Conservation (phyloP, 2,797 vertebrate genomes). For the Karalla daura region DNA sequence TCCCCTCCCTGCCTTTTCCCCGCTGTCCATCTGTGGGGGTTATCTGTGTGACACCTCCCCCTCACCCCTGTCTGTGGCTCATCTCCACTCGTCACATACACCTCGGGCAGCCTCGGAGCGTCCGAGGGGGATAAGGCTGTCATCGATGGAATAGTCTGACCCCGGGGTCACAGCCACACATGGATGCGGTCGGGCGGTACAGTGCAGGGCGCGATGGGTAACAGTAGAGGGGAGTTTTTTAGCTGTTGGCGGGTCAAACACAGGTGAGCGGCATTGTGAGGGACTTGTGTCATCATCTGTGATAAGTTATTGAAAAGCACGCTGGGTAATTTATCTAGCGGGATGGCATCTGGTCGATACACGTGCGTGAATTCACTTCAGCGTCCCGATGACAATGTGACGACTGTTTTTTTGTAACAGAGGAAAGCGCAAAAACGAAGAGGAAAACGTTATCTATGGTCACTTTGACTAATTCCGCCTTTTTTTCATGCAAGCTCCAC, state of each 20-base stretch:
- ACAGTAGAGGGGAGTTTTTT: conserved; percentile 24
- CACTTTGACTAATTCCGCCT: not conserved
- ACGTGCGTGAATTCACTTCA: no score
- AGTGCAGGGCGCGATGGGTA: conserved; percentile 40
- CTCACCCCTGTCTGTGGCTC: conserved; percentile 67
- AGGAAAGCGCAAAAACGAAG: no score
- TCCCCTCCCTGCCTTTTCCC: no score
- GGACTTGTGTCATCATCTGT: not conserved
- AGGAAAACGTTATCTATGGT: no score
- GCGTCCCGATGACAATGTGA: no score
- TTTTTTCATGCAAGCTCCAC: no score
- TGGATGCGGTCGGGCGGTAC: conserved; percentile 23
- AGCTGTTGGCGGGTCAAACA: conserved; percentile 39
- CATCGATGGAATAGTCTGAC: conserved; percentile 73
- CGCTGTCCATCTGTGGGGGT: conserved; percentile 82
- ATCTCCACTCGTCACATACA: conserved; percentile 75
- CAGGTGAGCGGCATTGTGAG: conserved; percentile 46
- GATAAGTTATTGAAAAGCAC: not conserved
- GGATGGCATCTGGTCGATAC: not conserved
- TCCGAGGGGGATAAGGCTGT: conserved; percentile 68
- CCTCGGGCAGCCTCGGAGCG: conserved; percentile 65
- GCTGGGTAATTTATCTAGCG: not conserved
- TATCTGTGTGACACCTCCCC: conserved; percentile 81
- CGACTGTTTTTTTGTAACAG: no score
- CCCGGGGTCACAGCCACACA: conserved; percentile 55